These are phyloP conservation scores for Tipula confusa DNA, from an alignment of 2,888 invertebrate genomes.

Conservation along the genomic window DNA sequence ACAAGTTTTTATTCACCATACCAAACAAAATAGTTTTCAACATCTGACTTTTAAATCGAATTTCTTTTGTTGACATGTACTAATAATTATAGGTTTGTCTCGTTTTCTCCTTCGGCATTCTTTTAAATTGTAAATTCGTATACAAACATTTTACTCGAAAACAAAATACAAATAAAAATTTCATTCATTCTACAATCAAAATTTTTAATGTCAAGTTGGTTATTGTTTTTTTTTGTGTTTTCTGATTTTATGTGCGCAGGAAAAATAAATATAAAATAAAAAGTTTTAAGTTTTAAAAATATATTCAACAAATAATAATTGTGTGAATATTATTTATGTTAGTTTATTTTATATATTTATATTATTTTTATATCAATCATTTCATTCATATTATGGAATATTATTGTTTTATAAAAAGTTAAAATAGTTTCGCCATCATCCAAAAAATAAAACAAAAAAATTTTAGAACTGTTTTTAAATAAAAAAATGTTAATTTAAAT, in stretches of 20 bases:
- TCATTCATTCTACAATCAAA: not conserved
- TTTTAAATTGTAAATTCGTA: not conserved
- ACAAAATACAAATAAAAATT: not conserved
- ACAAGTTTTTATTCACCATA: too few species aligned
- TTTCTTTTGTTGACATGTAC: not conserved
- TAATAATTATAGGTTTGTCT: not conserved
- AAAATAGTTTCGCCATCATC: not conserved
- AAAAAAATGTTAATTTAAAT: not conserved
- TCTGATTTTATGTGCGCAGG: not conserved
- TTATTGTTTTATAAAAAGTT: not conserved
- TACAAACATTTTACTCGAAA: not conserved
- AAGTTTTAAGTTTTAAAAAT: not conserved
- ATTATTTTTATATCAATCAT: not conserved
- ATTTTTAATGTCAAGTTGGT: conserved; percentile 12
- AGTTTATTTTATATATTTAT: not conserved
- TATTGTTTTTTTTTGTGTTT: not conserved
- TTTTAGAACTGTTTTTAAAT: not conserved
- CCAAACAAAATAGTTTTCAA: not conserved
- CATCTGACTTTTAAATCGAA: not conserved
- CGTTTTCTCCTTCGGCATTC: not conserved
- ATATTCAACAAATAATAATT: not conserved
- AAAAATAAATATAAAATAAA: not conserved
- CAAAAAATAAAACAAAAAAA: not conserved
- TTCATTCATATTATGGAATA: not conserved
- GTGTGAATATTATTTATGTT: not conserved